phyloP scores from a whole-genome alignment of 92 coral and sea anemone species.

The Parazoanthus swiftii region DNA sequence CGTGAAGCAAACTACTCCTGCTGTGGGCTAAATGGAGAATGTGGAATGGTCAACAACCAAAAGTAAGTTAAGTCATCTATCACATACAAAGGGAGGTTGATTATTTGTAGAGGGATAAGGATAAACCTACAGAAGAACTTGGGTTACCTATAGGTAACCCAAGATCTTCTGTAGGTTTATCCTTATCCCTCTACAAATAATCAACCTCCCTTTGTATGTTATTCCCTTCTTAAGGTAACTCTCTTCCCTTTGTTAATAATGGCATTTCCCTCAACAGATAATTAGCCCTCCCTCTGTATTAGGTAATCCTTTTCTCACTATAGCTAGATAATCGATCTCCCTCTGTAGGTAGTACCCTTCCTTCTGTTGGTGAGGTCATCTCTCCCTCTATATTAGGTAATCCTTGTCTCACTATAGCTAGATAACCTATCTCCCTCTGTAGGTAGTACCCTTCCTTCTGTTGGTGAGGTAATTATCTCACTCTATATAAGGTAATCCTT shows the following conservation, averaged over 20 bases:
- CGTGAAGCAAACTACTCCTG: constrained; percentile 52
- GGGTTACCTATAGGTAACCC: background rate
- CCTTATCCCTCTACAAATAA: too few species aligned
- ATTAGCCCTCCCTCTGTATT: background rate
- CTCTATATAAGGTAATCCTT: background rate
- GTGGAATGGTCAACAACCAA: constrained; percentile 59
- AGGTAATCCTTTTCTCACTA: background rate
- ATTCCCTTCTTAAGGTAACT: too few species aligned
- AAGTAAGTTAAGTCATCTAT: constrained; percentile 34
- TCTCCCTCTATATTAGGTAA: too few species aligned
- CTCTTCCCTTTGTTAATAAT: too few species aligned
- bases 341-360: background rate
- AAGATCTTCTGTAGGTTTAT: background rate
- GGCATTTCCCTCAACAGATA: too few species aligned
- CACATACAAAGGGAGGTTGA: too few species aligned
- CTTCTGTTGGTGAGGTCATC: too few species aligned
- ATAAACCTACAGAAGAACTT: background rate
- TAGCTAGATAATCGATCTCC: background rate
- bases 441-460: background rate
- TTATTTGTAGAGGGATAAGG: too few species aligned
- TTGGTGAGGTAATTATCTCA: background rate
- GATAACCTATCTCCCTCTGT: background rate
- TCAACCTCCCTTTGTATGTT: too few species aligned
- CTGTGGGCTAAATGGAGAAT: constrained; percentile 71
- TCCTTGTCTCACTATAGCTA: background rate